phyloP scores from a whole-genome alignment of 2,113 vertebrate genomes.

The Oryctolagus cuniculus region DNA sequence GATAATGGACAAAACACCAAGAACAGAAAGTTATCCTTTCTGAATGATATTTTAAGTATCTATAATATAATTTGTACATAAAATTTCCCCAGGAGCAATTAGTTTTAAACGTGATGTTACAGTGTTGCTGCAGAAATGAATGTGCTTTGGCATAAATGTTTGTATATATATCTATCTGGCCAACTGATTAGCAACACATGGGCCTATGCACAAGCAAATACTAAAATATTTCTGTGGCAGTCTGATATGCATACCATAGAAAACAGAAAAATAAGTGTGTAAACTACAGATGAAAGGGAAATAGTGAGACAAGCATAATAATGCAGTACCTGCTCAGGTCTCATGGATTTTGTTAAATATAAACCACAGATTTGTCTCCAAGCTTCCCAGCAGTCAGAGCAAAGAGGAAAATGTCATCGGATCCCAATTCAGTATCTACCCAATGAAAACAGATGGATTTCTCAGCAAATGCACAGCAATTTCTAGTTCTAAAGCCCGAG shows the following conservation, averaged over 20 bases:
- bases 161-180: neutral
- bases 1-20: neutral
- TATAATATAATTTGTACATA: neutral
- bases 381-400: neutral
- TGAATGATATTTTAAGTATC: neutral
- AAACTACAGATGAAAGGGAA: neutral
- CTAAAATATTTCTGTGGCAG: neutral
- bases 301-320: neutral
- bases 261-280: neutral
- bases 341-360: neutral
- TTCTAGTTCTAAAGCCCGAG: neutral
- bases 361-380: neutral
- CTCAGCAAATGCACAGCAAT: neutral
- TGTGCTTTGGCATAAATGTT: neutral
- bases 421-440: neutral
- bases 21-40: conserved; percentile 6
- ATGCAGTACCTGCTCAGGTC: neutral
- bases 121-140: conserved; percentile 7
- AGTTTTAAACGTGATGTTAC: neutral
- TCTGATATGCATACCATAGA: neutral
- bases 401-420: neutral
- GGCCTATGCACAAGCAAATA: neutral
- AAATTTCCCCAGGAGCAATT: conserved; percentile 34
- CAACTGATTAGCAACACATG: neutral
- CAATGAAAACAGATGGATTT: conserved; percentile 24